Conservation (phyloP, 2,113 vertebrate genomes). For the Arothron firmamentum region DNA sequence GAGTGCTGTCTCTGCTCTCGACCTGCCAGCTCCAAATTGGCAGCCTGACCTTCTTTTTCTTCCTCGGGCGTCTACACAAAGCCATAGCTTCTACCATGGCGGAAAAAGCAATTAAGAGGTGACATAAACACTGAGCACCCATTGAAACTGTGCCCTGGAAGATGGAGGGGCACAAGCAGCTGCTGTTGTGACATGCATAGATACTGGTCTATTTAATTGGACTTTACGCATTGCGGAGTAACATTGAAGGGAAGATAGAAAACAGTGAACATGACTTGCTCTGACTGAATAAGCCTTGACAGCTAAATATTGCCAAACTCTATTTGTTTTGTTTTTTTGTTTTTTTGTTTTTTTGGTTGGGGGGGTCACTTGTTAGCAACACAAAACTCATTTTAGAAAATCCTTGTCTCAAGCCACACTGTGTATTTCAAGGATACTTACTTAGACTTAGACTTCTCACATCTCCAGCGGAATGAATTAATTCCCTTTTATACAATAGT, state of each 20-base stretch:
- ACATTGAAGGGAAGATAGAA: conserved; percentile 43
- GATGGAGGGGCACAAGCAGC: conserved; percentile 38
- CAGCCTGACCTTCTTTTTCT: conserved; percentile 73
- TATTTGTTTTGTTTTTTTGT: no score
- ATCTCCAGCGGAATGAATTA: no score
- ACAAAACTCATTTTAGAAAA: no score
- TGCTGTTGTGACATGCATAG: conserved; percentile 59
- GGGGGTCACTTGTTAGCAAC: no score
- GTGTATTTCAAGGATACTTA: no score
- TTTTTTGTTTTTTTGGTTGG: no score
- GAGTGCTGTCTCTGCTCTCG: conserved; percentile 65
- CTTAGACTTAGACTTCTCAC: no score
- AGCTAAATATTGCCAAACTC: conserved; percentile 38
- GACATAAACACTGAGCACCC: conserved; percentile 73
- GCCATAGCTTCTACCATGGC: conserved; percentile 63
- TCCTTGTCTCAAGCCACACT: no score
- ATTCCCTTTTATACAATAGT: no score
- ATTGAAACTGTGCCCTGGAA: conserved; percentile 56
- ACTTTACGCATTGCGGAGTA: conserved; percentile 47
- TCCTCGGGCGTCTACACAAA: conserved; percentile 66
- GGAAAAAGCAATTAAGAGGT: conserved; percentile 70
- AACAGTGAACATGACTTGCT: conserved; percentile 32
- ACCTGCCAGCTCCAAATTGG: conserved; percentile 73
- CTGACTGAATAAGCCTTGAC: conserved; percentile 44
- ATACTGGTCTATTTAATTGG: conserved; percentile 64